phyloP scores from a whole-genome alignment of 1,140 invertebrate genomes.

The Melitaea cinxia region DNA sequence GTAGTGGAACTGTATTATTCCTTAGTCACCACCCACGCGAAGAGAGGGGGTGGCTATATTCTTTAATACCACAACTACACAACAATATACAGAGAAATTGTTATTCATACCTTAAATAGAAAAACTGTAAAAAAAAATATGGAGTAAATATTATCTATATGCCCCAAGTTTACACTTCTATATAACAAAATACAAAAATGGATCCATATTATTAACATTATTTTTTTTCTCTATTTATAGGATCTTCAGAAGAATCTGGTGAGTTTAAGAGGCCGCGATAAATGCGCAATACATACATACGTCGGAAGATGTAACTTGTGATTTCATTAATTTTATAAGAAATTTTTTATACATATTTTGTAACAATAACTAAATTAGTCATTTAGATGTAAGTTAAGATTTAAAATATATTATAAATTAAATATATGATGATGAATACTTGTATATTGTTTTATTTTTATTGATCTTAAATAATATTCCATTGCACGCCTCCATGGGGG shows the following conservation, averaged over 20 bases:
- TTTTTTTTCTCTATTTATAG: constrained; percentile 47
- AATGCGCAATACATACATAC: constrained; percentile 39
- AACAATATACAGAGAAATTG: too few species aligned
- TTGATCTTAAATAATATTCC: too few species aligned
- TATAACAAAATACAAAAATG: not conserved
- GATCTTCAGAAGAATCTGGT: constrained; percentile 74
- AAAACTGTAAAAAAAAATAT: too few species aligned
- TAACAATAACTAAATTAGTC: constrained; percentile 70
- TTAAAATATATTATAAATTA: constrained; percentile 58
- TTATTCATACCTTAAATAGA: too few species aligned
- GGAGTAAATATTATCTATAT: too few species aligned
- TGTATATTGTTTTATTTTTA: constrained; percentile 6
- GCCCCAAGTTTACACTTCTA: too few species aligned
- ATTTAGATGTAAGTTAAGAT: constrained; percentile 63
- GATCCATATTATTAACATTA: not conserved
- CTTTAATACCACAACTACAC: too few species aligned
- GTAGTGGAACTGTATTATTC: too few species aligned
- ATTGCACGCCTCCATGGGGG: too few species aligned
- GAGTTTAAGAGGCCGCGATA: constrained; percentile 72
- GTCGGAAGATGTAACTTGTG: constrained; percentile 49
- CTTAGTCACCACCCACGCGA: too few species aligned
- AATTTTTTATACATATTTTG: constrained; percentile 49
- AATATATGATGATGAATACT: constrained; percentile 47
- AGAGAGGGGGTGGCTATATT: too few species aligned
- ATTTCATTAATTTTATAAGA: constrained; percentile 62